Conservation (phyloP, 2,113 vertebrate species). For the Plecturocebus donacophilus region DNA sequence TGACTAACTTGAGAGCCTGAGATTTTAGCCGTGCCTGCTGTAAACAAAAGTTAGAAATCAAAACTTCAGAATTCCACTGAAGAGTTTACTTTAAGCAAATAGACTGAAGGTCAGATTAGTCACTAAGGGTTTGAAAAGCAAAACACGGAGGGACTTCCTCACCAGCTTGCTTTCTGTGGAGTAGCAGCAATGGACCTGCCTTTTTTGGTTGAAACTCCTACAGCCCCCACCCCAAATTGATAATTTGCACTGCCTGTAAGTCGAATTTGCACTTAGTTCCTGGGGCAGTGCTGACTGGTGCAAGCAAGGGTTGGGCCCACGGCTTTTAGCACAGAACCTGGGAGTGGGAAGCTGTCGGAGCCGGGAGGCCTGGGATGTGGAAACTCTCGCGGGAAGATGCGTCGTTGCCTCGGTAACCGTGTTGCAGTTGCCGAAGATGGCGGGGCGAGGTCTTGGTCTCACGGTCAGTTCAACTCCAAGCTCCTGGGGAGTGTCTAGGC, state of each 20-base stretch:
- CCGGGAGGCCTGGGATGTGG: accelerated
- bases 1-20: not conserved
- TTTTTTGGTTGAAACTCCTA: not conserved
- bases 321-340: accelerated
- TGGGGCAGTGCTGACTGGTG: accelerated
- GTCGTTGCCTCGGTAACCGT: slow-evolving; percentile 62
- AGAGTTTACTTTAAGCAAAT: not conserved
- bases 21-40: not conserved
- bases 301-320: accelerated
- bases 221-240: not conserved
- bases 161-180: not conserved
- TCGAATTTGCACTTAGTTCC: no score
- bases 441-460: not conserved
- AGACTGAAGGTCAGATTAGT: not conserved
- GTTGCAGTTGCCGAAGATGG: slow-evolving; percentile 24
- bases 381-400: slow-evolving; percentile 57
- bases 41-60: not conserved
- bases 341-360: accelerated
- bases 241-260: not conserved
- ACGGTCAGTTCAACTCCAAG: not conserved
- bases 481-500: accelerated
- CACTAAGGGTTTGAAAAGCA: not conserved
- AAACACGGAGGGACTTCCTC: not conserved
- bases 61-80: not conserved
- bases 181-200: not conserved